Percentiles rank a stretch among this genome's conserved stretches.
Evolutionary conservation across 1,140 invertebrate genomes (phyloP).

Genomic region (Sinonovacula constricta): DNA sequence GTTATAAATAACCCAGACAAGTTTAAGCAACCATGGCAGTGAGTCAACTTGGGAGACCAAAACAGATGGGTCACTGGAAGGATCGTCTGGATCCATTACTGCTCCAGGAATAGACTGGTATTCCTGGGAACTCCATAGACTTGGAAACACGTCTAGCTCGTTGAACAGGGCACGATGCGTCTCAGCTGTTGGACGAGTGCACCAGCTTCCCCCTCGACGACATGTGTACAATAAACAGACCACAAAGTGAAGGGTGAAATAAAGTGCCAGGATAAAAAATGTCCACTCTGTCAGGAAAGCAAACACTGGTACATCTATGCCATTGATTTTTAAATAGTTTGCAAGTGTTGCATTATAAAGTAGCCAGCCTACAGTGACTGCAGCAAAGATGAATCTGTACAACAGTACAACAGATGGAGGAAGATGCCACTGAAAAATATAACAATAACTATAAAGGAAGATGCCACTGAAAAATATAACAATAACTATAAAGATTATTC

Average conservation of each 20-base stretch:
- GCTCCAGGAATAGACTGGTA: conserved; percentile 4
- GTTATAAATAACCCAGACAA: conserved; percentile 67
- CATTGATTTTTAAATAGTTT: background rate
- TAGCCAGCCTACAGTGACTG: conserved; percentile 41
- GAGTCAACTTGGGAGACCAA: background rate
- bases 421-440: conserved; percentile 55
- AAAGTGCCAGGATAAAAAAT: conserved; percentile 63
- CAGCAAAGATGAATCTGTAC: conserved; percentile 53
- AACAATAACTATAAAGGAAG: background rate
- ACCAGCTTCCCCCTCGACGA: background rate
- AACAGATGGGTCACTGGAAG: conserved; percentile 9
- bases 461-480: background rate
- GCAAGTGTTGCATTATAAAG: background rate
- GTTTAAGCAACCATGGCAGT: conserved; percentile 61
- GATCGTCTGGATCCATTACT: conserved; percentile 19
- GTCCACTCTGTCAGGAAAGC: conserved; percentile 71
- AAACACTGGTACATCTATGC: conserved; percentile 29
- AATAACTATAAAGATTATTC: background rate
- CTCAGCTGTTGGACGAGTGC: conserved; percentile 6
- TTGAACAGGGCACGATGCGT: conserved; percentile 24
- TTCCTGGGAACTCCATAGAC: conserved; percentile 12
- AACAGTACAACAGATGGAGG: conserved; percentile 44
- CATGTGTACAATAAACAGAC: conserved; percentile 36
- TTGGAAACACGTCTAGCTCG: conserved; percentile 14
- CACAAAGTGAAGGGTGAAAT: conserved; percentile 58